phyloP scores from a whole-genome alignment of 2,113 vertebrate genomes.

The Periophthalmodon schlosseri region DNA sequence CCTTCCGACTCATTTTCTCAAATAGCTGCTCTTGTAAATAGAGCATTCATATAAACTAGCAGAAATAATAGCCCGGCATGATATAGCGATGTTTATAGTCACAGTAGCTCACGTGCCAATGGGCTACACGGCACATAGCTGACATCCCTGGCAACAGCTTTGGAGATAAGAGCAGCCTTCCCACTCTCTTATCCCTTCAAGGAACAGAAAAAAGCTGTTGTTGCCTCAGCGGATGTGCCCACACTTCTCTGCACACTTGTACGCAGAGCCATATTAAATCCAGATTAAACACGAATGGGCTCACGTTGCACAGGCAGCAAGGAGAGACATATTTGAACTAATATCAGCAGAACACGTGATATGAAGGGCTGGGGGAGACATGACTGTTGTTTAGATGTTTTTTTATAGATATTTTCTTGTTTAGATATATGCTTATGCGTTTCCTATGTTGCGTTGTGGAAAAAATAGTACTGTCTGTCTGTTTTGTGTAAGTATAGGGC shows the following conservation, averaged over 20 bases:
- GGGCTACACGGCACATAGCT: conserved; percentile 33
- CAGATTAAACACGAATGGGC: background rate
- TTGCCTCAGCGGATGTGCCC: conserved; percentile 10
- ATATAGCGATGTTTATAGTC: background rate
- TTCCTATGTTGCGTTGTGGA: no score
- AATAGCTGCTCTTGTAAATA: no score
- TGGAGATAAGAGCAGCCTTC: conserved; percentile 30
- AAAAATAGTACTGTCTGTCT: no score
- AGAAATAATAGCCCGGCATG: no score
- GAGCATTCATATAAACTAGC: no score
- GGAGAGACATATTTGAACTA: background rate
- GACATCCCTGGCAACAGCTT: conserved; percentile 42
- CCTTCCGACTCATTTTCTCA: no score
- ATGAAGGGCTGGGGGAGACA: background rate
- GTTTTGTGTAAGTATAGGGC: no score
- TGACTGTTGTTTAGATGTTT: background rate
- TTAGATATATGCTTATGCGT: background rate
- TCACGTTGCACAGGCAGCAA: conserved; percentile 5
- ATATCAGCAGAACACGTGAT: conserved; percentile 1
- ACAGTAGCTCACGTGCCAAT: conserved; percentile 27
- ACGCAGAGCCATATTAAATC: background rate
- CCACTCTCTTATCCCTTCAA: conserved; percentile 32
- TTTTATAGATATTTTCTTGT: background rate
- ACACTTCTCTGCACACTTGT: conserved; percentile 10
- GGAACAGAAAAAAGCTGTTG: conserved; percentile 19